Conservation (phyloP, 2,888 invertebrate genomes). For the Ametastegia equiseti region DNA sequence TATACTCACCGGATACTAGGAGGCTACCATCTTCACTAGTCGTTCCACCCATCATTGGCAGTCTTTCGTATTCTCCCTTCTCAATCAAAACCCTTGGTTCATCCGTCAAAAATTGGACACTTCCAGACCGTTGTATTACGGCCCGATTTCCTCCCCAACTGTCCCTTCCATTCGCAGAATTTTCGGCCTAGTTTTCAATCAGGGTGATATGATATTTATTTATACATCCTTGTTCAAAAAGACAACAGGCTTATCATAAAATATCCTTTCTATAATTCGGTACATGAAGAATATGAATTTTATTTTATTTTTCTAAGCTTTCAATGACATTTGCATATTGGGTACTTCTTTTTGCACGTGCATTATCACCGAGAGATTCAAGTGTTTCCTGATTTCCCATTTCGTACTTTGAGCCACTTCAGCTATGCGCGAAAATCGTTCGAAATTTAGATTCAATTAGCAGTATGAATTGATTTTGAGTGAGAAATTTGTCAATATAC, state of each 20-base stretch:
- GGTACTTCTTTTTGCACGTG: no score
- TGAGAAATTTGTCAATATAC: conserved; percentile 53
- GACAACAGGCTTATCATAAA: background rate
- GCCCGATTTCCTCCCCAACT: conserved; percentile 67
- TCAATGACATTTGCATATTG: no score
- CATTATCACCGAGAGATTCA: no score
- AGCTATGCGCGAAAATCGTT: background rate
- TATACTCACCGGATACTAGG: conserved; percentile 72
- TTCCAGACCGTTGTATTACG: conserved; percentile 66
- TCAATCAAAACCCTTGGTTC: conserved; percentile 60
- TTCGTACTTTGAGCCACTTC: background rate
- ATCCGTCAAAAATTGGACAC: conserved; percentile 61
- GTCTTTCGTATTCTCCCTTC: conserved; percentile 66
- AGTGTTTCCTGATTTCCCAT: background rate
- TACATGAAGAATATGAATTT: no score
- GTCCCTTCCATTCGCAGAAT: conserved; percentile 45
- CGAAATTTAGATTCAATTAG: background rate
- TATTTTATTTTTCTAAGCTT: no score
- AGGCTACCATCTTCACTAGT: conserved; percentile 77
- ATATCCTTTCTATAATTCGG: no score
- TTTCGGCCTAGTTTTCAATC: background rate
- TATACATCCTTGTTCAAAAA: background rate
- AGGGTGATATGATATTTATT: background rate
- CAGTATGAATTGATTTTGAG: background rate
- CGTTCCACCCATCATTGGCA: conserved; percentile 76